Conservation (phyloP, 1,140 invertebrate species). For the Coelopa frigida region DNA sequence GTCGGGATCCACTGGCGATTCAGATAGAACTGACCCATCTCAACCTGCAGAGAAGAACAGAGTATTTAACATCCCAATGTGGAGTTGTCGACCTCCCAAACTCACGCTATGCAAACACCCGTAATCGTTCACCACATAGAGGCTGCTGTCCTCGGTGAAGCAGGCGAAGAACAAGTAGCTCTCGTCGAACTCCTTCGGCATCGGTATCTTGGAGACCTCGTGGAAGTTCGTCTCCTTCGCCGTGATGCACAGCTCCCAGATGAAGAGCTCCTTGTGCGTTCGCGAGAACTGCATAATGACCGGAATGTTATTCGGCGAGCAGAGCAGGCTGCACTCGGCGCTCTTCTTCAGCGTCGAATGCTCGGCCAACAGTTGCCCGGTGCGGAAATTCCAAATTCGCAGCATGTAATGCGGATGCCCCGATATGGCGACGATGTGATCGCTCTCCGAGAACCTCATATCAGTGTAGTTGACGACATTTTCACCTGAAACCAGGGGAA, state of each 20-base stretch:
- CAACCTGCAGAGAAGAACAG: constrained; percentile 1
- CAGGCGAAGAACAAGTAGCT: constrained; percentile 14
- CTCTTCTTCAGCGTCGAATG: constrained; percentile 13
- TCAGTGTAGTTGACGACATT: constrained; percentile 15
- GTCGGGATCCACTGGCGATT: constrained; percentile 3
- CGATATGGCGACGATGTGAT: constrained; percentile 23
- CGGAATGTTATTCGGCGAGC: constrained; percentile 15
- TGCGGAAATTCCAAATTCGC: constrained; percentile 31
- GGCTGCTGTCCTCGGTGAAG: constrained; percentile 21
- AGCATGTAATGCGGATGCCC: constrained; percentile 21
- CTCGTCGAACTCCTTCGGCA: constrained; percentile 17
- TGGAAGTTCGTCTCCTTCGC: constrained; percentile 14
- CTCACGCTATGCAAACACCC: constrained; percentile 16
- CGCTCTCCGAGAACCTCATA: constrained; percentile 25
- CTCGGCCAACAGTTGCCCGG: constrained; percentile 11
- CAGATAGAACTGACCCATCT: constrained; percentile 10
- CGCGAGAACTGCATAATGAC: constrained; percentile 26
- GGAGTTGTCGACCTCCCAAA: neutral
- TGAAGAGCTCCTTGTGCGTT: constrained; percentile 17
- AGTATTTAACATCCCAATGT: too few species aligned
- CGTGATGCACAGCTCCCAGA: constrained; percentile 23
- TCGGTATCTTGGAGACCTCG: constrained; percentile 17
- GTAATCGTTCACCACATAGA: constrained; percentile 30
- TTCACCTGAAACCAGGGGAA: neutral
- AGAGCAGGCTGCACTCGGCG: neutral